Evolutionary conservation across 2,113 vertebrate species (phyloP).

Genomic region (Rhipidura dahli): DNA sequence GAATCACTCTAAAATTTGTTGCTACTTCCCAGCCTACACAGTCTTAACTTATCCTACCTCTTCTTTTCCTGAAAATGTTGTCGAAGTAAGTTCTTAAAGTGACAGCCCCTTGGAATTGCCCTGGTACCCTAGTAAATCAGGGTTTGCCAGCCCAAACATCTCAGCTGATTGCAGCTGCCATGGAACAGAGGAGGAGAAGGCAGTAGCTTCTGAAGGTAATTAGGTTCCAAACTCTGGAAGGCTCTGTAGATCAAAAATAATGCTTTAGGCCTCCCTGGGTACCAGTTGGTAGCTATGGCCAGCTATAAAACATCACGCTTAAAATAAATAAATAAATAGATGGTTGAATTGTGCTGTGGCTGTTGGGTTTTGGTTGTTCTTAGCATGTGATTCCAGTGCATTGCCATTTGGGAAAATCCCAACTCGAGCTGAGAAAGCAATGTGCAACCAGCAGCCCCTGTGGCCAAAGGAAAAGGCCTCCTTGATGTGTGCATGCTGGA

Average conservation of each 20-base stretch:
- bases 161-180: slow-evolving; percentile 22
- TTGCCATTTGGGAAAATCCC: neutral
- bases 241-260: slow-evolving; percentile 21
- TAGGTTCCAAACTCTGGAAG: neutral
- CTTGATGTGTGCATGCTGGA: neutral
- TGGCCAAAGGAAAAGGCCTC: neutral
- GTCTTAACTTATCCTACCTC: slow-evolving; percentile 12
- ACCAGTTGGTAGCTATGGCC: neutral
- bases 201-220: slow-evolving; percentile 22
- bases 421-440: neutral
- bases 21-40: neutral
- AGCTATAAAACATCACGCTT: neutral
- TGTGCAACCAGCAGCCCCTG: accelerated
- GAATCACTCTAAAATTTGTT: neutral
- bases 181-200: slow-evolving; percentile 25
- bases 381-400: accelerated
- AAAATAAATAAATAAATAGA: neutral
- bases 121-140: slow-evolving; percentile 19
- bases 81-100: neutral
- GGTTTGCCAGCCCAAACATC: neutral
- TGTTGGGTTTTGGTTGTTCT: neutral
- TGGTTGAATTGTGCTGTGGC: neutral
- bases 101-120: slow-evolving; percentile 3
- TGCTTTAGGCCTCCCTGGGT: neutral
- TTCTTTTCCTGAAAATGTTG: neutral